Evolutionary conservation across 2,888 invertebrate genomes (phyloP).

Genomic region (Campopleginae sp.): DNA sequence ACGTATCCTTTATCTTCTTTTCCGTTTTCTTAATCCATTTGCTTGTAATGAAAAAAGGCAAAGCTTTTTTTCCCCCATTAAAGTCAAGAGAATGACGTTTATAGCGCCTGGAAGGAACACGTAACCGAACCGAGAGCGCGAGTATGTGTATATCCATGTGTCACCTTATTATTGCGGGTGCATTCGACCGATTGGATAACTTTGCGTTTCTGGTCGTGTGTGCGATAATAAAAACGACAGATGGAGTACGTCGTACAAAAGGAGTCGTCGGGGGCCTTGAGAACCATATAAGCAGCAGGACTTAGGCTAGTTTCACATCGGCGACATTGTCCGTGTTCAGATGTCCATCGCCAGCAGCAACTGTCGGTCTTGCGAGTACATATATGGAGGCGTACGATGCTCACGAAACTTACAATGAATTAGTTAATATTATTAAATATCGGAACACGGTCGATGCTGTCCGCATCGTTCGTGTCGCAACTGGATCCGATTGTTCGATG

Average conservation of each 20-base stretch:
- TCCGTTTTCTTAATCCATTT: background rate
- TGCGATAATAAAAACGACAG: conserved; percentile 62
- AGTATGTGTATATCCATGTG: background rate
- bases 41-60: background rate
- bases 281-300: conserved; percentile 28
- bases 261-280: conserved; percentile 42
- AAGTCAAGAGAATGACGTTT: conserved; percentile 22
- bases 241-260: conserved; percentile 53
- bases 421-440: background rate
- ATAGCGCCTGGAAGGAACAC: conserved; percentile 16
- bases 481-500: too few relatives aligned
- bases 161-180: conserved; percentile 27
- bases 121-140: background rate
- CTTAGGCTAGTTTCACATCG: conserved; percentile 7
- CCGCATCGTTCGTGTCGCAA: background rate
- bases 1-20: background rate
- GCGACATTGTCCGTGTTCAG: background rate
- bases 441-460: background rate
- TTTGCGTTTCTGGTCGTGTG: conserved; percentile 36
- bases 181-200: conserved; percentile 58
- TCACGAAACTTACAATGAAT: background rate
- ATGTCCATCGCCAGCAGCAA: background rate
- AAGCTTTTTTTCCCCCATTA: conserved; percentile 1
- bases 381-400: background rate
- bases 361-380: background rate